These are phyloP conservation scores for Regulus satrapa DNA, from an alignment of 2,113 vertebrate species.

Conservation along the genomic window DNA sequence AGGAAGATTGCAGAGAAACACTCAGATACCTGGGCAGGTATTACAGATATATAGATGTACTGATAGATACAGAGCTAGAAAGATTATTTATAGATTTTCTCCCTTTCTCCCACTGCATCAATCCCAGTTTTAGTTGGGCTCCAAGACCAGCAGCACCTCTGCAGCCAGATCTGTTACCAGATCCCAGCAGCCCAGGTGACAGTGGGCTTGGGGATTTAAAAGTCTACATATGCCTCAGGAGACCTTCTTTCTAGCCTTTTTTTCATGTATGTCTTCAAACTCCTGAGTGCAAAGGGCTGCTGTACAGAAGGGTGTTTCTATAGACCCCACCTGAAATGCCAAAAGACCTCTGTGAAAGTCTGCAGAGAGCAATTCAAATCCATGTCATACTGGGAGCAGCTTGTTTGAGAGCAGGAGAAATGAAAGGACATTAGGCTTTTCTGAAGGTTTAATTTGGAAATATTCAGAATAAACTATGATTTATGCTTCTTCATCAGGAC, in stretches of 20 bases:
- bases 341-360: background rate
- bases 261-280: background rate
- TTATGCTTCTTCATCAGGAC: background rate
- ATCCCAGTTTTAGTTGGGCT: rapidly evolving
- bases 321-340: background rate
- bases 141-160: background rate
- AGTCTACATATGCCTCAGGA: background rate
- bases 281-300: background rate
- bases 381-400: background rate
- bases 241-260: background rate
- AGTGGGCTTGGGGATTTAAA: background rate
- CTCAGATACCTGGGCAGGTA: background rate
- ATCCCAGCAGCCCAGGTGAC: background rate
- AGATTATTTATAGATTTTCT: background rate
- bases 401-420: background rate
- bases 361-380: background rate
- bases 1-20: background rate
- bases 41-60: background rate
- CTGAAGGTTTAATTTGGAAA: background rate
- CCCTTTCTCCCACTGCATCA: background rate
- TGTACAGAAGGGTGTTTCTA: background rate
- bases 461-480: background rate
- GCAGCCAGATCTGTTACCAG: background rate
- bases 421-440: background rate
- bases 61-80: background rate